Evolutionary conservation across 2,797 vertebrate species (phyloP).

Genomic region (Crax fasciolata): DNA sequence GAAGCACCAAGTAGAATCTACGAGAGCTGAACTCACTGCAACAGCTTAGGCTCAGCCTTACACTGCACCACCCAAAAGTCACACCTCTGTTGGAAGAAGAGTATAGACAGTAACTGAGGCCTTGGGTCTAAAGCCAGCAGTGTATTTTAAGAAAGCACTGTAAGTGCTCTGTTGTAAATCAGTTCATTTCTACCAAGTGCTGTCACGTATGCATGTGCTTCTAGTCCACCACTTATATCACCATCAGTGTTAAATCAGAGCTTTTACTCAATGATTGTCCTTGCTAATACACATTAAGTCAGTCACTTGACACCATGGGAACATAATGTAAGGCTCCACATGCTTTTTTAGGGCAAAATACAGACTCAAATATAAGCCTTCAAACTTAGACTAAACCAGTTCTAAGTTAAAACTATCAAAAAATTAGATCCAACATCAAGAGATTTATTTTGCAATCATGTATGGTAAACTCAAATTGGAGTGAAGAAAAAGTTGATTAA

Average conservation of each 20-base stretch:
- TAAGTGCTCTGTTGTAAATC: background rate
- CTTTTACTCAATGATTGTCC: background rate
- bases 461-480: background rate
- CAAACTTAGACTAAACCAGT: background rate
- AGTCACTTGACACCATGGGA: background rate
- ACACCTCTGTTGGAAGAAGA: background rate
- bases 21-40: background rate
- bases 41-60: background rate
- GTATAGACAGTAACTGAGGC: background rate
- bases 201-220: background rate
- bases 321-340: background rate
- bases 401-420: background rate
- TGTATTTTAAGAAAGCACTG: background rate
- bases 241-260: background rate
- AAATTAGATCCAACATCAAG: background rate
- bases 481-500: background rate
- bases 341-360: background rate
- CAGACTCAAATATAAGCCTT: background rate
- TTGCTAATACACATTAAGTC: background rate
- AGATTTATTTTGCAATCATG: constrained; percentile 19
- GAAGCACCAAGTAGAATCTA: background rate
- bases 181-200: background rate
- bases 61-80: no score
- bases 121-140: background rate
- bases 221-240: background rate